Percentiles rank a stretch among this genome's conserved stretches.
Evolutionary conservation across 2,113 vertebrate species (phyloP).

Genomic region (Hemichromis elongatus): DNA sequence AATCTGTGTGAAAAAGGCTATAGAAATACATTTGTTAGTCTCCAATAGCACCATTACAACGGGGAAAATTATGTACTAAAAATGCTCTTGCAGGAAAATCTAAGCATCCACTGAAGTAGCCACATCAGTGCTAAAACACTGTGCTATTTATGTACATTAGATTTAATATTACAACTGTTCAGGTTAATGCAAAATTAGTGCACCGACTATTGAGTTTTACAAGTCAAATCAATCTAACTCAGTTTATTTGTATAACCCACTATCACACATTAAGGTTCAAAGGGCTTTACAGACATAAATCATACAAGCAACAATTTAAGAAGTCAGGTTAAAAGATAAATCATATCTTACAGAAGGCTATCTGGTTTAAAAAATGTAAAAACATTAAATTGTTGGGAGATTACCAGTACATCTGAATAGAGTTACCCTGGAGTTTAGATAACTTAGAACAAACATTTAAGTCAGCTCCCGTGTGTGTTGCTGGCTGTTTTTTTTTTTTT

Average conservation of each 20-base stretch:
- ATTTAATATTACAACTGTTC: neutral
- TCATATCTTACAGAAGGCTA: too few relatives aligned
- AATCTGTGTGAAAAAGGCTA: neutral
- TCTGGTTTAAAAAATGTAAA: neutral
- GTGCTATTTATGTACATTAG: neutral
- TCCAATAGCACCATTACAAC: neutral
- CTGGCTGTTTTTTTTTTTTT: neutral
- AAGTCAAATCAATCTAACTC: neutral
- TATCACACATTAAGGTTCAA: neutral
- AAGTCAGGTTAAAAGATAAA: neutral
- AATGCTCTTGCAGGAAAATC: neutral
- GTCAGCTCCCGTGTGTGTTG: neutral
- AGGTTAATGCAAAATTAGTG: neutral
- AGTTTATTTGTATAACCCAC: neutral
- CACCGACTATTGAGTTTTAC: neutral
- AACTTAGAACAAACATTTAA: neutral
- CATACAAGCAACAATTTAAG: neutral
- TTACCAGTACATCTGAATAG: neutral
- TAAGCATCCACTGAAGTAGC: neutral
- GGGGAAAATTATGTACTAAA: neutral
- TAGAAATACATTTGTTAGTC: neutral
- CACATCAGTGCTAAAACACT: neutral
- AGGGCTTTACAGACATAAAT: neutral
- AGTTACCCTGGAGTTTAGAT: neutral
- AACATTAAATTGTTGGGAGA: neutral